phyloP scores from a whole-genome alignment of 2,888 invertebrate genomes.

The Archips xylosteana region DNA sequence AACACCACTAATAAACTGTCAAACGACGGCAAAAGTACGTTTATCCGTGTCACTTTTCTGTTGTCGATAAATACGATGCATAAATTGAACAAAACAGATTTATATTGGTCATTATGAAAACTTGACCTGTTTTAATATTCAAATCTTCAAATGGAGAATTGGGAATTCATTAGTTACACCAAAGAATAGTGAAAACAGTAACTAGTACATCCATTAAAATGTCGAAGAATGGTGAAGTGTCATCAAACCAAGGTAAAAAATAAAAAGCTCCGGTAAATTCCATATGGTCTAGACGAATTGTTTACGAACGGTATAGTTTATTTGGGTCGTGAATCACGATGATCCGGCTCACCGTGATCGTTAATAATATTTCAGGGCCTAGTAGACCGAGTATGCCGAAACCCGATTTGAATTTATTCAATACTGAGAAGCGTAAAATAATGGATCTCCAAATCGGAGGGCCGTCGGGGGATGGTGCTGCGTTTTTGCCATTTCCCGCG shows the following conservation, averaged over 20 bases:
- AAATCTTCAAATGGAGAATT: constrained; percentile 74
- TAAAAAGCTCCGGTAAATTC: constrained; percentile 29
- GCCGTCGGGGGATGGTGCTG: constrained; percentile 78
- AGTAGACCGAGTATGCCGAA: constrained; percentile 77
- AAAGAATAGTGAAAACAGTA: constrained; percentile 64
- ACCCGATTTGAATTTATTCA: constrained; percentile 78
- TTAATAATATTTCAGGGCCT: constrained; percentile 65
- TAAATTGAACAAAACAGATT: constrained; percentile 46
- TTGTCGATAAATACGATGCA: constrained; percentile 62
- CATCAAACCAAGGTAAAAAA: constrained; percentile 86
- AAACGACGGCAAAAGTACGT: constrained; percentile 40
- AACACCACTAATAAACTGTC: constrained; percentile 34
- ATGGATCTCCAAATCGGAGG: constrained; percentile 85
- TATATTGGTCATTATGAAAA: constrained; percentile 62
- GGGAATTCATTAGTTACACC: constrained; percentile 60
- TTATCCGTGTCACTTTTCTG: constrained; percentile 45
- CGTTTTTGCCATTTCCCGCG: constrained; percentile 80
- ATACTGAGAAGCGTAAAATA: constrained; percentile 84
- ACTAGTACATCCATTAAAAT: constrained; percentile 72
- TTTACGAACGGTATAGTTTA: constrained; percentile 19
- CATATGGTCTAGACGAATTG: constrained; percentile 26
- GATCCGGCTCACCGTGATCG: constrained; percentile 2
- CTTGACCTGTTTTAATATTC: constrained; percentile 57
- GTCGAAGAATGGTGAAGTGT: constrained; percentile 91
- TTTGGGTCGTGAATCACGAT: neutral